Evolutionary conservation across 2,797 vertebrate species (phyloP).

Genomic region (Buceros bicornis): DNA sequence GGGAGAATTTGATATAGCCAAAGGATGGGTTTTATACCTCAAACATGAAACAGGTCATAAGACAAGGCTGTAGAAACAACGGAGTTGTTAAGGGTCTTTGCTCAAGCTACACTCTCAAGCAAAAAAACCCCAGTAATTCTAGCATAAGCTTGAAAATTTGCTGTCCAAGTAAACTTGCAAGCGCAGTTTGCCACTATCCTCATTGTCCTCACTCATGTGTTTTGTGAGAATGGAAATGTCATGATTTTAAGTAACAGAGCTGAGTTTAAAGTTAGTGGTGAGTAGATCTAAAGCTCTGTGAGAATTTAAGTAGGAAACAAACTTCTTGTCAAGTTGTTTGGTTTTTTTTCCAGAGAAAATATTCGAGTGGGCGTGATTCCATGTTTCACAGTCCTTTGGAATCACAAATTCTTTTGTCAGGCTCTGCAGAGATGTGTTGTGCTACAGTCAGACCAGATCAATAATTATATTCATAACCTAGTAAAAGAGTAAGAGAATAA

Average conservation of each 20-base stretch:
- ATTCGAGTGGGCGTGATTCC: not conserved
- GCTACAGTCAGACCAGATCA: too few species aligned
- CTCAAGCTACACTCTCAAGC: not conserved
- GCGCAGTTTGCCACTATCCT: not conserved
- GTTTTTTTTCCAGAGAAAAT: not conserved
- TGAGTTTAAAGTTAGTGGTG: not conserved
- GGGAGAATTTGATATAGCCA: not conserved
- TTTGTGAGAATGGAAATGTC: not conserved
- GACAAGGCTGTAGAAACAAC: not conserved
- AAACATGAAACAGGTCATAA: not conserved
- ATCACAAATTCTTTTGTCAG: not conserved
- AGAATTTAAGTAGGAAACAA: not conserved
- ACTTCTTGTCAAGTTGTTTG: not conserved
- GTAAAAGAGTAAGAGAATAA: not conserved
- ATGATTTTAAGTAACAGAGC: not conserved
- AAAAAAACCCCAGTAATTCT: not conserved
- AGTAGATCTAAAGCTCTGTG: not conserved
- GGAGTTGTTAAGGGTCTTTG: not conserved
- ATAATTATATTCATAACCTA: not conserved
- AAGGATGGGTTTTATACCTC: not conserved
- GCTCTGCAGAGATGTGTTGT: not conserved
- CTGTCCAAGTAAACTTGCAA: not conserved
- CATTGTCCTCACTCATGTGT: not conserved
- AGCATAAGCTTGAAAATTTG: not conserved
- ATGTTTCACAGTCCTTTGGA: not conserved